Evolutionary conservation across 2,113 vertebrate genomes (phyloP).

Genomic region (Tamias sibiricus): DNA sequence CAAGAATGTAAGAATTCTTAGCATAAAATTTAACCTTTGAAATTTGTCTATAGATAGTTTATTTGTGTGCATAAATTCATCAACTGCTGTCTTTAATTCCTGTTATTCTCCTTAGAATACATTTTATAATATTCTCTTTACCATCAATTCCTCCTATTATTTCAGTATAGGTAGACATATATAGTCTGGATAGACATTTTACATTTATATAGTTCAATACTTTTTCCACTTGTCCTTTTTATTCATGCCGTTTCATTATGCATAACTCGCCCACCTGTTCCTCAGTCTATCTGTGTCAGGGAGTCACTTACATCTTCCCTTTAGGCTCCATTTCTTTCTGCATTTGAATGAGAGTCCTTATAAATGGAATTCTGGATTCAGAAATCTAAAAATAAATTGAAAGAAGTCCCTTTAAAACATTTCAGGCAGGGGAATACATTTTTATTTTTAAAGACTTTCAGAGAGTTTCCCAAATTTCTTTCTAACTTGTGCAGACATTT

Average conservation of each 20-base stretch:
- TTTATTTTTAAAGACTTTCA: neutral
- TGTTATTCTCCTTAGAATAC: neutral
- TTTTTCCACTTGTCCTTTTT: neutral
- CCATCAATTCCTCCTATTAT: neutral
- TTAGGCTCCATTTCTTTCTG: neutral
- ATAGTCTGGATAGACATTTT: neutral
- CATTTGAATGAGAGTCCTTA: neutral
- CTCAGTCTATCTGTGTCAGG: neutral
- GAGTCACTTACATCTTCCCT: neutral
- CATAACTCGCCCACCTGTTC: neutral
- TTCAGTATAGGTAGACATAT: neutral
- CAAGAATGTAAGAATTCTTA: neutral
- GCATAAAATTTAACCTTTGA: slow-evolving; percentile 36
- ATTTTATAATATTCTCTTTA: neutral
- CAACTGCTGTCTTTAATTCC: neutral
- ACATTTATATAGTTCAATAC: neutral
- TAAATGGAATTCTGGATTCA: neutral
- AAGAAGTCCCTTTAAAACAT: neutral
- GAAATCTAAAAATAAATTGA: slow-evolving; percentile 54
- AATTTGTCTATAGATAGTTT: neutral
- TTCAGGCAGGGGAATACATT: neutral
- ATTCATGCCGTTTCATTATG: neutral
- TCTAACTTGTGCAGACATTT: neutral
- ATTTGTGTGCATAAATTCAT: neutral
- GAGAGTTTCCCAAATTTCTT: neutral